Conservation (phyloP, 2,888 invertebrate genomes). For the Chirona hameri region DNA sequence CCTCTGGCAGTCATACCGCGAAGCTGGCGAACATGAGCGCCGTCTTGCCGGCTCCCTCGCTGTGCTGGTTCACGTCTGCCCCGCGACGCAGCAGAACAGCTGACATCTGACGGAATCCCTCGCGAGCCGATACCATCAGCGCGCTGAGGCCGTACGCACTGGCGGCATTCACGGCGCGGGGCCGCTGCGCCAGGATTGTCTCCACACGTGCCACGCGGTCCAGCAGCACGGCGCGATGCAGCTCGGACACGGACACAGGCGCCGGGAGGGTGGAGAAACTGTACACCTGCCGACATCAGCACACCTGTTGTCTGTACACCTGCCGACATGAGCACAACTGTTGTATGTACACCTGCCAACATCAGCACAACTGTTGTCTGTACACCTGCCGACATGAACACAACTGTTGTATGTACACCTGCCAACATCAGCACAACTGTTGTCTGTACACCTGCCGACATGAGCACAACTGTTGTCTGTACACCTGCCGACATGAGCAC, state of each 20-base stretch:
- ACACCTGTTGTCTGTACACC: background rate
- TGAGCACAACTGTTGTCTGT: background rate
- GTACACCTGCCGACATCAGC: background rate
- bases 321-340: background rate
- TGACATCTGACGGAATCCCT: constrained; percentile 40
- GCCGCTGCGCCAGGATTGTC: background rate
- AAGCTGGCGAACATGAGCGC: constrained; percentile 42
- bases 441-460: background rate
- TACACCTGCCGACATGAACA: background rate
- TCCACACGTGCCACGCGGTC: background rate
- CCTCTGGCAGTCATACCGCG: background rate
- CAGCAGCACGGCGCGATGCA: background rate
- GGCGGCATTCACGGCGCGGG: background rate
- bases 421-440: too few species aligned
- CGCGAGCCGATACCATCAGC: constrained; percentile 41
- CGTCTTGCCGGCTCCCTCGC: constrained; percentile 39
- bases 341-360: background rate
- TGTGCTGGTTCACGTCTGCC: constrained; percentile 40
- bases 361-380: background rate
- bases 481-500: background rate
- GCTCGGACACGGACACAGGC: background rate
- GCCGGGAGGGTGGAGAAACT: background rate
- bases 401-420: background rate
- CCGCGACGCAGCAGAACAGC: constrained; percentile 40
- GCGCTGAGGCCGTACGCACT: constrained; percentile 41